Percentiles rank a stretch among this genome's conserved stretches.
Evolutionary conservation across 2,113 vertebrate genomes (phyloP).

Genomic region (Aegithalos caudatus): DNA sequence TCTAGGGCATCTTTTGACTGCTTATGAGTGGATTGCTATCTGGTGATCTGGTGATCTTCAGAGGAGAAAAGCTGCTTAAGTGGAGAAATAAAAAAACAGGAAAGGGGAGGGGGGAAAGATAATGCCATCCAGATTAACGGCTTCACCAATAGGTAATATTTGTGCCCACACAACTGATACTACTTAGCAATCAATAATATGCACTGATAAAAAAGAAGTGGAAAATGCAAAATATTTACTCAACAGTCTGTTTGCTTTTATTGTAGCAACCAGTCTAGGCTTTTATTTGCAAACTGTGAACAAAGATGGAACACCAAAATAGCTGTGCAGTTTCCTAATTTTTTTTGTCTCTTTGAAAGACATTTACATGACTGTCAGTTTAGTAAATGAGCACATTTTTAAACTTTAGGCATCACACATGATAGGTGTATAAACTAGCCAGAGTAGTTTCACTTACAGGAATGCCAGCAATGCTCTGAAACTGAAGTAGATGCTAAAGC

Average conservation of each 20-base stretch:
- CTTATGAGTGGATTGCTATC: not conserved
- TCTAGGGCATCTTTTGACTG: conserved; percentile 42
- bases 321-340: not conserved
- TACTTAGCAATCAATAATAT: not conserved
- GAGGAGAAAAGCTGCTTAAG: conserved; percentile 46
- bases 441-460: not conserved
- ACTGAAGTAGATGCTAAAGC: not conserved
- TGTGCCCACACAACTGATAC: not conserved
- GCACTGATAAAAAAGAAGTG: not conserved
- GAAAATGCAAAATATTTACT: conserved; percentile 13
- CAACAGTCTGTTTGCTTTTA: conserved; percentile 6
- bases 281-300: conserved; percentile 36
- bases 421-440: not conserved
- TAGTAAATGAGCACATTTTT: not conserved
- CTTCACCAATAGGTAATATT: not conserved
- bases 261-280: not conserved
- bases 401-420: not conserved
- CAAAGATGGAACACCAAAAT: conserved; percentile 13
- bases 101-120: not conserved
- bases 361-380: not conserved
- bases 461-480: not conserved
- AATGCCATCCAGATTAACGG: not conserved
- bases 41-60: conserved; percentile 33
- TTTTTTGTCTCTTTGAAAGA: not conserved
- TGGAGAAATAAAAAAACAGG: not conserved